These are phyloP conservation scores for Syndactyla subalaris DNA, from an alignment of 2,797 vertebrate species.

Conservation along the genomic window DNA sequence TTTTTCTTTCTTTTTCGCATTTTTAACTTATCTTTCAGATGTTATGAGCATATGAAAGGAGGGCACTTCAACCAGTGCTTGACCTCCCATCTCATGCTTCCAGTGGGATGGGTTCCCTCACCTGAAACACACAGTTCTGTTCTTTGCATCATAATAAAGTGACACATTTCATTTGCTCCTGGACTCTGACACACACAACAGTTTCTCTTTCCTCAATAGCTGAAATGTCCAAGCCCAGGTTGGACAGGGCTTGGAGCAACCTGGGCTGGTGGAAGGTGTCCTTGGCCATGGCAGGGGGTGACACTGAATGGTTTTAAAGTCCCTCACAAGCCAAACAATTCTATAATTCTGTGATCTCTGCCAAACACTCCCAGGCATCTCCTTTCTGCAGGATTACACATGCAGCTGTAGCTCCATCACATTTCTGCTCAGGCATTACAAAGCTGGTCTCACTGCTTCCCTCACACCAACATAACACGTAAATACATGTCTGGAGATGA, in stretches of 20 bases:
- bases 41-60: background rate
- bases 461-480: background rate
- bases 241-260: background rate
- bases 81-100: background rate
- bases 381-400: background rate
- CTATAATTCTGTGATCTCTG: background rate
- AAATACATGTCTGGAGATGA: background rate
- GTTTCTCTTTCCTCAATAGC: background rate
- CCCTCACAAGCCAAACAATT: background rate
- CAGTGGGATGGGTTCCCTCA: background rate
- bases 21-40: background rate
- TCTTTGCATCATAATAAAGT: background rate
- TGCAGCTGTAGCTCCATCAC: background rate
- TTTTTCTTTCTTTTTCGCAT: accelerated
- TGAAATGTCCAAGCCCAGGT: background rate
- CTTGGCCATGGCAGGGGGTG: background rate
- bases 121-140: background rate
- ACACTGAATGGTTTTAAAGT: no score
- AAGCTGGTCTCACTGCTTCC: background rate
- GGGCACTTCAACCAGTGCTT: background rate
- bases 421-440: background rate
- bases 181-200: background rate
- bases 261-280: background rate
- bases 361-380: background rate
- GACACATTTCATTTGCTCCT: background rate